These are phyloP conservation scores for Drosophila aldrichi DNA, from an alignment of 2,888 invertebrate species.

Conservation along the genomic window DNA sequence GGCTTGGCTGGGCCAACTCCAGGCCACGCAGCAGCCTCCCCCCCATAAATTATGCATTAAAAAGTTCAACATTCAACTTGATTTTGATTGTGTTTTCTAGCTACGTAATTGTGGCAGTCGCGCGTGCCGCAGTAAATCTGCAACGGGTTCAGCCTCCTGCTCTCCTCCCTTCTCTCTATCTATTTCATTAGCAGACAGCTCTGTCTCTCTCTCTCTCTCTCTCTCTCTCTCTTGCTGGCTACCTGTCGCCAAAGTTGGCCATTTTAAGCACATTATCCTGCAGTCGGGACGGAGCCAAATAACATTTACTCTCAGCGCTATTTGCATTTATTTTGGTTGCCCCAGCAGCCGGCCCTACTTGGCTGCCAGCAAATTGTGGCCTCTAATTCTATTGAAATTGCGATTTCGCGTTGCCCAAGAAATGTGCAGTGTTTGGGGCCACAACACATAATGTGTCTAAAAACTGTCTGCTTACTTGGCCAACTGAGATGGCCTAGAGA, in stretches of 20 bases:
- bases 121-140: slow-evolving; percentile 44
- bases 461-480: slow-evolving; percentile 72
- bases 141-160: not conserved
- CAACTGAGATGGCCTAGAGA: slow-evolving; percentile 31
- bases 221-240: slow-evolving; percentile 25
- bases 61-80: slow-evolving; percentile 78
- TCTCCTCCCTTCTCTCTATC: not conserved
- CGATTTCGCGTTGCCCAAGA: slow-evolving; percentile 51
- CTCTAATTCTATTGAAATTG: slow-evolving; percentile 66
- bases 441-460: slow-evolving; percentile 48
- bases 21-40: slow-evolving; percentile 7
- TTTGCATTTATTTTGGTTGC: slow-evolving; percentile 77
- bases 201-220: not conserved
- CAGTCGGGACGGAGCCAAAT: slow-evolving; percentile 31
- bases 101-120: slow-evolving; percentile 52
- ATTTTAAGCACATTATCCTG: slow-evolving; percentile 71
- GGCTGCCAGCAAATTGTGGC: slow-evolving; percentile 46
- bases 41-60: slow-evolving; percentile 78
- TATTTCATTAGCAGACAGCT: too few relatives aligned
- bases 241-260: slow-evolving; percentile 66
- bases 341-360: not conserved
- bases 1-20: slow-evolving; percentile 25
- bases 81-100: slow-evolving; percentile 73
- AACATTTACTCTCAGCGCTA: slow-evolving; percentile 78
- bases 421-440: slow-evolving; percentile 48